A percentile compares a stretch with the other conserved stretches of the same genome.
Conservation (phyloP, 2,888 invertebrate genomes). For the Acholoe squamosa region DNA sequence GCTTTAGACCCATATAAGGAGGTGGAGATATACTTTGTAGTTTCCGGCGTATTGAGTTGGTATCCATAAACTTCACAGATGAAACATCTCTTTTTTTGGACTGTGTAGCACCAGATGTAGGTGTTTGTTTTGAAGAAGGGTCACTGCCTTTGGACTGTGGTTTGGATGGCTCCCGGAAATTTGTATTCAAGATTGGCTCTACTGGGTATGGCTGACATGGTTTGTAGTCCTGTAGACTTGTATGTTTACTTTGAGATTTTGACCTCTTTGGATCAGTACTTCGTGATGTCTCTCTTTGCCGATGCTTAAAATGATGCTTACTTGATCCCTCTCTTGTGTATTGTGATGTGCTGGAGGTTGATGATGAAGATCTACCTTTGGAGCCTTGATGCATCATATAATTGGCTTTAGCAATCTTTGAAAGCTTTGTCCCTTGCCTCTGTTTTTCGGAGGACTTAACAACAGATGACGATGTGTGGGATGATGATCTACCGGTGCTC, state of each 20-base stretch:
- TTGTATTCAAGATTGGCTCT: slow-evolving; percentile 25
- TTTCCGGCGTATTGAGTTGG: not conserved
- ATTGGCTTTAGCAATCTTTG: slow-evolving; percentile 20
- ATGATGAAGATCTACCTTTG: not conserved
- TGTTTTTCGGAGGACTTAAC: not conserved
- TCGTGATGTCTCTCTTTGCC: not conserved
- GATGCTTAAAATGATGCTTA: not conserved
- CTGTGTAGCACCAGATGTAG: not conserved
- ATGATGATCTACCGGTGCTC: not conserved
- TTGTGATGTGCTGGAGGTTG: not conserved
- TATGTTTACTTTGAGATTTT: not conserved
- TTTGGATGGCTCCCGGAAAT: not conserved
- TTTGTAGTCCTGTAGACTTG: not conserved
- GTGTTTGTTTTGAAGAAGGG: not conserved
- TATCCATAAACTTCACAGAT: not conserved
- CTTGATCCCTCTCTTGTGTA: not conserved
- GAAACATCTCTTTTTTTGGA: not conserved
- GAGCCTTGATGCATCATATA: not conserved
- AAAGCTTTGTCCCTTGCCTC: not conserved
- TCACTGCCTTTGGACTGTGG: not conserved
- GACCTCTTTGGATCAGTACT: not conserved
- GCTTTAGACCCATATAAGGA: not conserved
- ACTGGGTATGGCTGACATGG: not conserved
- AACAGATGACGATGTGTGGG: not conserved
- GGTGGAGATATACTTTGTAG: slow-evolving; percentile 21